Percentiles rank a stretch among this genome's conserved stretches.
phyloP scores from a whole-genome alignment of 2,888 invertebrate genomes.

The Tetranychus piercei region DNA sequence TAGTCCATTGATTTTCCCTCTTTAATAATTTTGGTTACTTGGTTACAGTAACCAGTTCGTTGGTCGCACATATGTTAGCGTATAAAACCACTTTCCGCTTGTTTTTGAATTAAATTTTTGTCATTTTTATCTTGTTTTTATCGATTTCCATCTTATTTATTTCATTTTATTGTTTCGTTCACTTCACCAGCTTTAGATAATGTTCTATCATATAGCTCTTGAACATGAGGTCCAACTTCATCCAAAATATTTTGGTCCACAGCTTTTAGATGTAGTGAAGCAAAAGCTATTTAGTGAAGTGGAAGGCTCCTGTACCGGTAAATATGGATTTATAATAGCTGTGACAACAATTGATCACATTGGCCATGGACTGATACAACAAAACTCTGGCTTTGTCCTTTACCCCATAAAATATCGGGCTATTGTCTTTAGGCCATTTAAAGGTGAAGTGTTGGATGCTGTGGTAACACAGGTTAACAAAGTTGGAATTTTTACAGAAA shows the following conservation, averaged over 20 bases:
- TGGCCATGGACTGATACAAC: conserved; percentile 89
- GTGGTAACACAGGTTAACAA: conserved; percentile 93
- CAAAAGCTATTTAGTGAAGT: conserved; percentile 95
- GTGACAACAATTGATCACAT: conserved; percentile 99
- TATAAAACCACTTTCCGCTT: too few species aligned
- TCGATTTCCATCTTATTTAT: too few species aligned
- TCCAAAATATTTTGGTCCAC: conserved; percentile 95
- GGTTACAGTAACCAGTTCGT: too few species aligned
- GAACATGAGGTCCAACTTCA: conserved; percentile 96
- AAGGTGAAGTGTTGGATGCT: conserved; percentile 94
- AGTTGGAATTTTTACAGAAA: conserved; percentile 97
- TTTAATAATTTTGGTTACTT: too few species aligned
- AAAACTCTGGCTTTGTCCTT: conserved; percentile 93
- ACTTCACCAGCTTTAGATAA: not conserved
- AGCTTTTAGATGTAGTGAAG: conserved; percentile 87
- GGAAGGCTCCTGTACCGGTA: conserved; percentile 97
- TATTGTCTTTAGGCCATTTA: conserved; percentile 96
- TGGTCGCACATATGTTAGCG: too few species aligned
- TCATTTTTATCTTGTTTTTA: too few species aligned
- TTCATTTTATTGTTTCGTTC: too few species aligned
- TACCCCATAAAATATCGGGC: conserved; percentile 99
- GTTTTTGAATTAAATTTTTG: too few species aligned
- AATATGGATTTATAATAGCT: conserved; percentile 98
- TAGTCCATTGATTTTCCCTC: too few species aligned
- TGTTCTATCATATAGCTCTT: conserved; percentile 48